phyloP scores from a whole-genome alignment of 2,113 vertebrate species.

The Rhinogobius similis region DNA sequence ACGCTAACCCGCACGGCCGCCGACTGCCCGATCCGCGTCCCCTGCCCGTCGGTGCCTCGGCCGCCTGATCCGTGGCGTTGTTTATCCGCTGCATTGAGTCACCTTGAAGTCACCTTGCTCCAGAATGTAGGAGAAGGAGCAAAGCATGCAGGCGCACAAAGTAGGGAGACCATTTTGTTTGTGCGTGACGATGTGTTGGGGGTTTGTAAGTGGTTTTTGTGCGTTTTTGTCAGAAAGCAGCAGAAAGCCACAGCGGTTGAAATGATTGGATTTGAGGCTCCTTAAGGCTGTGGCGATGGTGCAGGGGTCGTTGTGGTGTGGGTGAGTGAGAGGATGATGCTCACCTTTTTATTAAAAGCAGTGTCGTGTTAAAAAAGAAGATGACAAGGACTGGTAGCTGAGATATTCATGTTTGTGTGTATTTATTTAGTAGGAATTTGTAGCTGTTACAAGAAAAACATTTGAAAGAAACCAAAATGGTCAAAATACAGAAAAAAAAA shows the following conservation, averaged over 20 bases:
- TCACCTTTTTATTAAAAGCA: slow-evolving; percentile 21
- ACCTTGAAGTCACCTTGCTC: slow-evolving; percentile 74
- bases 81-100: slow-evolving; percentile 37
- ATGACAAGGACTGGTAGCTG: not conserved
- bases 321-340: slow-evolving; percentile 8
- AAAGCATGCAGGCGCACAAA: slow-evolving; percentile 27
- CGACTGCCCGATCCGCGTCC: not conserved
- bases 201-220: not conserved
- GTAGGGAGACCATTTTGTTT: slow-evolving; percentile 3
- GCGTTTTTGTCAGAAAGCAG: slow-evolving; percentile 17
- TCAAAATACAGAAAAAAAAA: too few relatives aligned
- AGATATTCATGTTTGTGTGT: not conserved
- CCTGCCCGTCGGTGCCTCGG: not conserved
- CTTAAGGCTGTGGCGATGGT: not conserved
- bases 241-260: not conserved
- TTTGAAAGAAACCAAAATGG: too few relatives aligned
- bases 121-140: slow-evolving; percentile 16
- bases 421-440: not conserved
- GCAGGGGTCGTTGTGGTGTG: too few relatives aligned
- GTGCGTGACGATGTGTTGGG: slow-evolving; percentile 18
- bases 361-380: not conserved
- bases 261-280: slow-evolving; percentile 11
- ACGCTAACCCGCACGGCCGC: not conserved
- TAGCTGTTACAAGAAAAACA: too few relatives aligned
- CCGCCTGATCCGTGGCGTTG: not conserved